phyloP scores from a whole-genome alignment of 2,113 vertebrate species.

The Sturnus vulgaris region DNA sequence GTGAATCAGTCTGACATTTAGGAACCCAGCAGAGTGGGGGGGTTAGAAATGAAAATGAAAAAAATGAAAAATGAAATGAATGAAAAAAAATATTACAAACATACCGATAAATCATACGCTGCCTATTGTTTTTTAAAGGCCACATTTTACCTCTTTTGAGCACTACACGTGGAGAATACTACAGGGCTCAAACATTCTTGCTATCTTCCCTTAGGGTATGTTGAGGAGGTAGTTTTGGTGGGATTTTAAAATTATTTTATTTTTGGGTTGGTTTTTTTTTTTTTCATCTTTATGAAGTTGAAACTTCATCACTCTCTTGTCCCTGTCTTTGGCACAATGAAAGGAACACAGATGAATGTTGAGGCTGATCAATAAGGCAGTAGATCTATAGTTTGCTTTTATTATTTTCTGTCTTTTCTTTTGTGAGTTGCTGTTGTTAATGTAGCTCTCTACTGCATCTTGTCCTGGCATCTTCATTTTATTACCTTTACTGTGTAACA shows the following conservation, averaged over 20 bases:
- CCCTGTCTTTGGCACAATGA: not conserved
- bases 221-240: not conserved
- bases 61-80: too few species aligned
- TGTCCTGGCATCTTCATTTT: not conserved
- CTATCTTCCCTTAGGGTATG: accelerated
- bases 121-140: not conserved
- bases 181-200: not conserved
- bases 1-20: not conserved
- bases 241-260: not conserved
- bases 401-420: not conserved
- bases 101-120: accelerated
- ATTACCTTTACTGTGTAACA: not conserved
- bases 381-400: not conserved
- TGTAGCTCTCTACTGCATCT: not conserved
- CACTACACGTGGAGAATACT: accelerated
- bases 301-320: not conserved
- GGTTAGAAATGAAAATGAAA: not conserved
- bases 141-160: accelerated
- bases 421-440: not conserved
- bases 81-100: too few species aligned
- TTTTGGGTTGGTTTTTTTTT: not conserved
- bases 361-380: not conserved
- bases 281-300: not conserved
- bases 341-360: not conserved
- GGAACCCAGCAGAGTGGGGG: not conserved